Evolutionary conservation across 2,113 vertebrate genomes (phyloP).

Genomic region (Ia io): DNA sequence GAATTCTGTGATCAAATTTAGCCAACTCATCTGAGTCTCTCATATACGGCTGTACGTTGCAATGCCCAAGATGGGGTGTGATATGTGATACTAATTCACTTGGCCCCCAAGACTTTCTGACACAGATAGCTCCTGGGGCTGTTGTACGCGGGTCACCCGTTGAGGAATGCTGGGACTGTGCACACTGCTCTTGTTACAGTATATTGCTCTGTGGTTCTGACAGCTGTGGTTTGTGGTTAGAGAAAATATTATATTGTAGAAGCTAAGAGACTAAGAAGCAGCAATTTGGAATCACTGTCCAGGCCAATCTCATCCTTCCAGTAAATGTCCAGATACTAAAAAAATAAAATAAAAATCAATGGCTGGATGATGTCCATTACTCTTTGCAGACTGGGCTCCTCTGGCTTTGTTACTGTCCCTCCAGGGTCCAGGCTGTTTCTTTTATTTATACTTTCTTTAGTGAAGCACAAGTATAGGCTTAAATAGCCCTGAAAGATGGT

Average conservation of each 20-base stretch:
- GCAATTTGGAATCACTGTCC: not conserved
- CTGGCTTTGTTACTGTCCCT: not conserved
- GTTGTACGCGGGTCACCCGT: not conserved
- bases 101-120: not conserved
- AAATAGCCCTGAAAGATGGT: not conserved
- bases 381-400: not conserved
- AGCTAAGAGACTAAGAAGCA: slow-evolving; percentile 26
- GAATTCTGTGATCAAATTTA: not conserved
- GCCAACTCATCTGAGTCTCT: not conserved
- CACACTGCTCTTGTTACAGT: not conserved
- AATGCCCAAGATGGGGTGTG: not conserved
- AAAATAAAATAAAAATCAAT: slow-evolving; percentile 41
- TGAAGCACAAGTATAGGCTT: not conserved
- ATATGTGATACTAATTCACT: not conserved
- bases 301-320: slow-evolving; percentile 13
- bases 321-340: slow-evolving; percentile 2
- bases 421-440: not conserved
- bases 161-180: not conserved
- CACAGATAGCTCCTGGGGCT: no score
- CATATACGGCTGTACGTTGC: not conserved
- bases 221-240: not conserved
- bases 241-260: not conserved
- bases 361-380: not conserved
- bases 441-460: slow-evolving; percentile 4
- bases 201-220: not conserved